Percentiles rank a stretch among this genome's conserved stretches.
These are phyloP conservation scores for Cerastis leucographa DNA, from an alignment of 2,888 invertebrate species.

Conservation along the genomic window DNA sequence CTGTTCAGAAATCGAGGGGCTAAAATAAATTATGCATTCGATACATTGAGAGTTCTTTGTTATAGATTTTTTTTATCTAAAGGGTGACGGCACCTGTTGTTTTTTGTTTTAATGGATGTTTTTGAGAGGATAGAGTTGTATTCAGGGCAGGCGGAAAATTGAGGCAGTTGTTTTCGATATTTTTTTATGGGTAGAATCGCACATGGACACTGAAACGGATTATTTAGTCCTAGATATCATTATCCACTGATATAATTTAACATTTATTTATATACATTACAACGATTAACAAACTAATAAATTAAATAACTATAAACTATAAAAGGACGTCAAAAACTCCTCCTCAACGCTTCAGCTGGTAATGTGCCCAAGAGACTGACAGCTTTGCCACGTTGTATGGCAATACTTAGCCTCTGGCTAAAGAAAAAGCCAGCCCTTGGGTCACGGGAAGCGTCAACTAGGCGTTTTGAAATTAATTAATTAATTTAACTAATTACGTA, in stretches of 20 bases:
- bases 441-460: too few species aligned
- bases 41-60: conserved; percentile 87
- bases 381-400: too few species aligned
- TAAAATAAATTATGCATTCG: conserved; percentile 88
- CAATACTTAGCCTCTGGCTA: too few species aligned
- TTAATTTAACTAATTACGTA: too few species aligned
- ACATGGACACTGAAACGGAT: neutral
- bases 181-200: neutral
- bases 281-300: too few species aligned
- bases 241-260: neutral
- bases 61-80: conserved; percentile 80
- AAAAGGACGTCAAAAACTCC: too few species aligned
- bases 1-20: conserved; percentile 81
- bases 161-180: neutral
- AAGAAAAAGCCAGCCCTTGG: too few species aligned
- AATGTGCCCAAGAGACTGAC: too few species aligned
- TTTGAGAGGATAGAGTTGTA: conserved; percentile 22
- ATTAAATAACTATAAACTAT: too few species aligned
- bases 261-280: too few species aligned
- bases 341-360: too few species aligned
- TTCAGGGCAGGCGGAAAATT: conserved; percentile 2
- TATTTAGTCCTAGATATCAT: neutral
- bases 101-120: conserved; percentile 67
- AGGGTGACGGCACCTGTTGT: conserved; percentile 81
- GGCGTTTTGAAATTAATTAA: too few species aligned